These are phyloP conservation scores for Rhea pennata DNA, from an alignment of 2,113 vertebrate genomes.

Conservation along the genomic window DNA sequence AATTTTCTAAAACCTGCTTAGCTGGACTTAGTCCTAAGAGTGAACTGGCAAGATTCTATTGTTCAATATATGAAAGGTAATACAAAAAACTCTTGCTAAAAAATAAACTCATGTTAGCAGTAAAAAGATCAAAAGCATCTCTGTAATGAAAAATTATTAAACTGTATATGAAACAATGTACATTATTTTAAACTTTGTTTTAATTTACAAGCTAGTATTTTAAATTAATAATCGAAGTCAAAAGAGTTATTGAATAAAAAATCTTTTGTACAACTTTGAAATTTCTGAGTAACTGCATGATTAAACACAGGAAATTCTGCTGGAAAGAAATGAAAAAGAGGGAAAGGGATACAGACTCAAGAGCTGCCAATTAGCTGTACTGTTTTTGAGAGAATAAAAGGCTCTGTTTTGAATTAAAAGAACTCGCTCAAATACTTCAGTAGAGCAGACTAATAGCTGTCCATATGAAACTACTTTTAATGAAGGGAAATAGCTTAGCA, in stretches of 20 bases:
- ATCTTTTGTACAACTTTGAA: background rate
- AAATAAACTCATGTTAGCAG: background rate
- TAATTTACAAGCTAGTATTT: too few relatives aligned
- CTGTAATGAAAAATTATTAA: constrained; percentile 17
- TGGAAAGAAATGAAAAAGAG: background rate
- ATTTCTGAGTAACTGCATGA: background rate
- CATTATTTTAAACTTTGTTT: too few relatives aligned
- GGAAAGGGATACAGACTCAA: background rate
- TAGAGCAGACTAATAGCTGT: background rate
- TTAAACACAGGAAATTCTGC: background rate
- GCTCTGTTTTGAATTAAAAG: background rate
- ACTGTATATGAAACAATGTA: background rate
- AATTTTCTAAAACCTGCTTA: background rate
- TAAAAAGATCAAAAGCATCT: constrained; percentile 30
- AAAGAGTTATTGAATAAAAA: background rate
- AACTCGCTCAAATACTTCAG: background rate
- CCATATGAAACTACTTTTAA: background rate
- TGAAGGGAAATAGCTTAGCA: background rate
- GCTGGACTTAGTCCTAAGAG: background rate
- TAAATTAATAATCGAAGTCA: background rate
- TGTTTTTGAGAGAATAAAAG: background rate
- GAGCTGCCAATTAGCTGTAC: background rate
- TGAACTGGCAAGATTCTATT: background rate
- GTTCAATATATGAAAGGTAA: background rate
- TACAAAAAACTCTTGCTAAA: background rate